Evolutionary conservation across 2,113 vertebrate genomes (phyloP).

Genomic region (Passer montanus): DNA sequence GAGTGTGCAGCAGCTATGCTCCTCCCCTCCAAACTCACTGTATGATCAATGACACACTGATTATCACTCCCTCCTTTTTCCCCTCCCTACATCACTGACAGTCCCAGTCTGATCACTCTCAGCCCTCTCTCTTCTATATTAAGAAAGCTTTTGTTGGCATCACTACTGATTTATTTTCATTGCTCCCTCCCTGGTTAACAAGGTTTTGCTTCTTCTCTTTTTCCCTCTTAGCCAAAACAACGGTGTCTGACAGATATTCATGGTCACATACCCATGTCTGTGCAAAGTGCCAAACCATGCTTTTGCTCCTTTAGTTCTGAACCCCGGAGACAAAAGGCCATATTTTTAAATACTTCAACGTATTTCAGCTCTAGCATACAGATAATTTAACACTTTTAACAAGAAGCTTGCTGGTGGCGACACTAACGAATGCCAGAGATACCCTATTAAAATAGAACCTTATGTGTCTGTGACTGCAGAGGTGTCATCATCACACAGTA

Average conservation of each 20-base stretch:
- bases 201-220: neutral
- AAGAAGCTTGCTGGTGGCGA: neutral
- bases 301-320: neutral
- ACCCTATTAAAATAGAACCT: neutral
- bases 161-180: neutral
- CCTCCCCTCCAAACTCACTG: constrained; percentile 61
- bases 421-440: neutral
- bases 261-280: neutral
- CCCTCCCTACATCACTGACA: constrained; percentile 15
- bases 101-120: neutral
- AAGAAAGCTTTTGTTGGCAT: constrained; percentile 20
- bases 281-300: neutral
- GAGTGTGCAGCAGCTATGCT: constrained; percentile 70
- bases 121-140: neutral
- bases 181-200: neutral
- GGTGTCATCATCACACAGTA: neutral
- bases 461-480: neutral
- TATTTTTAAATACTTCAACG: neutral
- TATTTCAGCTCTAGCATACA: neutral
- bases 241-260: neutral
- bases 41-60: constrained; percentile 25
- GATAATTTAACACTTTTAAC: neutral
- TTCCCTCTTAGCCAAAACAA: neutral
- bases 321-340: neutral
- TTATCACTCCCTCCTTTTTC: constrained; percentile 45